Conservation (phyloP, 2,113 vertebrate genomes). For the Holacanthus passer region DNA sequence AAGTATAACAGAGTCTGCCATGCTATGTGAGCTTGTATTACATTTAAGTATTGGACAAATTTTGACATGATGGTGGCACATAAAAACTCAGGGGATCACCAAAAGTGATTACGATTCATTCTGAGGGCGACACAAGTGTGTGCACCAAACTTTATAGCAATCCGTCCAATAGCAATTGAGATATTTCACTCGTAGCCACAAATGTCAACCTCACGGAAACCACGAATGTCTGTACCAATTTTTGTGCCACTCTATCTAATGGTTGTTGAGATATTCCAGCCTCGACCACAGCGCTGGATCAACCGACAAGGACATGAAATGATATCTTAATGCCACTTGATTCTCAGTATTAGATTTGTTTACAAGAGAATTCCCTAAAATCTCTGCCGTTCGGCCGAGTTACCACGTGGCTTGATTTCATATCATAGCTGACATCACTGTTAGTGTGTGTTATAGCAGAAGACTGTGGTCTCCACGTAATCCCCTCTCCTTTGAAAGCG, state of each 20-base stretch:
- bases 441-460: slow-evolving; percentile 16
- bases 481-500: slow-evolving; percentile 44
- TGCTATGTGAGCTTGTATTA: too few relatives aligned
- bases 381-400: slow-evolving; percentile 17
- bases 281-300: neutral
- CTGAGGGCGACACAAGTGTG: neutral
- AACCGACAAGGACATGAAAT: neutral
- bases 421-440: slow-evolving; percentile 56
- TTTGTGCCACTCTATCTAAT: neutral
- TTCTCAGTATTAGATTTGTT: slow-evolving; percentile 8
- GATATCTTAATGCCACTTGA: neutral
- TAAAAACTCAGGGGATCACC: neutral
- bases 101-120: neutral
- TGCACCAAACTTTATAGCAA: neutral
- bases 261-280: neutral
- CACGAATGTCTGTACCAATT: neutral
- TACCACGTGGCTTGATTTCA: slow-evolving; percentile 46
- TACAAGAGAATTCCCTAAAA: slow-evolving; percentile 10
- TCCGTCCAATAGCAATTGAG: neutral
- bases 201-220: neutral
- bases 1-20: too few relatives aligned
- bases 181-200: neutral
- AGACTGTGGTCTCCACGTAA: slow-evolving; percentile 42
- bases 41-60: too few relatives aligned
- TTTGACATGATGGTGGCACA: too few relatives aligned